Conservation (phyloP, 2,113 vertebrate genomes). For the Microcebus ravelobensis region DNA sequence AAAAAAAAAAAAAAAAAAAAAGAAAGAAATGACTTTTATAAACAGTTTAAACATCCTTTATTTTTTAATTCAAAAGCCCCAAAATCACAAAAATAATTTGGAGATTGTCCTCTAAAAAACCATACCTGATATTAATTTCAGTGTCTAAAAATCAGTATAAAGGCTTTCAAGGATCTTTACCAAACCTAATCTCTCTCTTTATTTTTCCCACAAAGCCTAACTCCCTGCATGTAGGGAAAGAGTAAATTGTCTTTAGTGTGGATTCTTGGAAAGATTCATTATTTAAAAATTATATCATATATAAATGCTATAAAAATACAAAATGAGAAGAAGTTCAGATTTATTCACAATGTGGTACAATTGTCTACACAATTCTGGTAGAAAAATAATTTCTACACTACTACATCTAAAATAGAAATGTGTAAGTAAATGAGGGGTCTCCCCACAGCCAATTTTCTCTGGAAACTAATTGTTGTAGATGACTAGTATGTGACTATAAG, state of each 20-base stretch:
- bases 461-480: not conserved
- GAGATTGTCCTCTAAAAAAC: slow-evolving; percentile 4
- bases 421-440: not conserved
- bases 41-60: not conserved
- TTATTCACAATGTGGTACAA: not conserved
- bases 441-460: not conserved
- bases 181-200: not conserved
- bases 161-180: not conserved
- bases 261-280: not conserved
- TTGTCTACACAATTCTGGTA: not conserved
- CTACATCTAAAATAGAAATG: not conserved
- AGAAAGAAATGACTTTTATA: too few relatives aligned
- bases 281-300: not conserved
- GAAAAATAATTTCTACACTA: not conserved
- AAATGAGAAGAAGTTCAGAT: not conserved
- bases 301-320: not conserved
- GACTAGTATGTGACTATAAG: not conserved
- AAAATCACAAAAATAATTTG: not conserved
- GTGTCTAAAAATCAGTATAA: not conserved
- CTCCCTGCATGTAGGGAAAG: fast-evolving
- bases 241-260: not conserved
- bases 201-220: not conserved
- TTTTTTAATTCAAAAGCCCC: not conserved
- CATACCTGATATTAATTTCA: not conserved
- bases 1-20: too few relatives aligned